A percentile compares a stretch with the other conserved stretches of the same genome.
Conservation (phyloP, 2,797 vertebrate species). For the Megalops cyprinoides region DNA sequence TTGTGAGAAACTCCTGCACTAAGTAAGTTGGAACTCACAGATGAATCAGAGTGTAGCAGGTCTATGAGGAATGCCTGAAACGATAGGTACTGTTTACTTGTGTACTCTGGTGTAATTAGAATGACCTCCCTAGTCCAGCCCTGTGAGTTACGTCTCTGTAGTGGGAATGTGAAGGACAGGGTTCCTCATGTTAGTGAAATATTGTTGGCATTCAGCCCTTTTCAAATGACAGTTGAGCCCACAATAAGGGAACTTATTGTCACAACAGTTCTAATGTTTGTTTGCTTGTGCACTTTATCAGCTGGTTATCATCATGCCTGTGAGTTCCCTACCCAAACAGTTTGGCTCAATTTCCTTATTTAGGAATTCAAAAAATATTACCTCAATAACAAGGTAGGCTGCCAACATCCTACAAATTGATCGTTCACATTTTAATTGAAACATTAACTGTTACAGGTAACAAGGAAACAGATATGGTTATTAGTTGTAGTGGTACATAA, state of each 20-base stretch:
- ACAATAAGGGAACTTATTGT: slow-evolving; percentile 61
- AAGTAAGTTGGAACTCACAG: neutral
- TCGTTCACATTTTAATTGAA: neutral
- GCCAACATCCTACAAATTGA: neutral
- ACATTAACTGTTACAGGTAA: neutral
- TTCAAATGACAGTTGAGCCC: slow-evolving; percentile 26
- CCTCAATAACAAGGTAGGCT: neutral
- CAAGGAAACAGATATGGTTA: neutral
- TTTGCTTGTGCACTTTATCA: slow-evolving; percentile 21
- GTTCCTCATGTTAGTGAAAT: slow-evolving; percentile 60
- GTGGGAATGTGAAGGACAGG: slow-evolving; percentile 40
- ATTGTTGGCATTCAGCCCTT: slow-evolving; percentile 57
- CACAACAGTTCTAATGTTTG: slow-evolving; percentile 34
- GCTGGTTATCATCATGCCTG: neutral
- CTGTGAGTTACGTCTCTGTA: neutral
- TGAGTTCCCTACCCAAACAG: neutral
- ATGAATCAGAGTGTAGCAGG: neutral
- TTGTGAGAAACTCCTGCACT: too few relatives aligned
- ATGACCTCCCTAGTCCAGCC: too few relatives aligned
- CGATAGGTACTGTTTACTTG: neutral
- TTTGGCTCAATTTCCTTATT: neutral
- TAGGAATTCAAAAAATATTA: neutral
- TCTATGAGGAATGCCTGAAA: neutral
- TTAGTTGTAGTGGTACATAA: too few relatives aligned
- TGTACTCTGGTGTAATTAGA: neutral